Base-by-base conservation (phyloP, 2,888 invertebrate genomes). In the Caenorhabditis afra region DNA sequence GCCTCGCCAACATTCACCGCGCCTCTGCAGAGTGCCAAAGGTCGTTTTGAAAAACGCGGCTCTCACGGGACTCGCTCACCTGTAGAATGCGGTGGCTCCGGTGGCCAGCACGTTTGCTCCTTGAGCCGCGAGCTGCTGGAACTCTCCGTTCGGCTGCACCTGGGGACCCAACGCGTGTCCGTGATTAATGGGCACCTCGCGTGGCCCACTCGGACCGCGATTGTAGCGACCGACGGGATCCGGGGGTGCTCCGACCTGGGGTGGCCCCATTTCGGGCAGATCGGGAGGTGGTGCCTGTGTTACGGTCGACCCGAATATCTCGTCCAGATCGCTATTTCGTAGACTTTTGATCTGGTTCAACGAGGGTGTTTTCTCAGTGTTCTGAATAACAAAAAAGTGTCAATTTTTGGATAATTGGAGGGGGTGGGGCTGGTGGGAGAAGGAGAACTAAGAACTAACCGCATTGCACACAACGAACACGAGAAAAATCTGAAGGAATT, bases 81-180 rank as follows among this genome's bases (percentile, higher is more conserved):
- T 73, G 50, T 83, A 83, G 49, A 83, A 81, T 35, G 81, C 83
- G 20, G 73, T 79, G 0, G 83, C 83, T 14, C 83, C 83, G 12
- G 81, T 81, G 0, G 83, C 81, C n/a, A 83, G 71, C 1, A 81
- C 81, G 52, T 83, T 81, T 0, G 83, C 83, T 52, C 83, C 83
- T 16, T 79, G 79, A 29, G 74, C 80, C 5, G 79, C 83, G 16
- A 83, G 52, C 39, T 80, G 71, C 22, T 68, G 59, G 14, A 83
- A 61, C 29, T 62, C 71, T 41, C 57, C 77, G 18, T 77, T 64
- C 5, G 50, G 49, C 1, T 12, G 20, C 16, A 58, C 47, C 29
- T 59, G 59, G 0, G 79, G 79, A 5, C 64, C 74, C 39, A 79
- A 41, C 0, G 74, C 79, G 18, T 79, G 79, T 1, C 64, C 79